Conservation (phyloP, 2,797 vertebrate species). For the Chelon auratus region DNA sequence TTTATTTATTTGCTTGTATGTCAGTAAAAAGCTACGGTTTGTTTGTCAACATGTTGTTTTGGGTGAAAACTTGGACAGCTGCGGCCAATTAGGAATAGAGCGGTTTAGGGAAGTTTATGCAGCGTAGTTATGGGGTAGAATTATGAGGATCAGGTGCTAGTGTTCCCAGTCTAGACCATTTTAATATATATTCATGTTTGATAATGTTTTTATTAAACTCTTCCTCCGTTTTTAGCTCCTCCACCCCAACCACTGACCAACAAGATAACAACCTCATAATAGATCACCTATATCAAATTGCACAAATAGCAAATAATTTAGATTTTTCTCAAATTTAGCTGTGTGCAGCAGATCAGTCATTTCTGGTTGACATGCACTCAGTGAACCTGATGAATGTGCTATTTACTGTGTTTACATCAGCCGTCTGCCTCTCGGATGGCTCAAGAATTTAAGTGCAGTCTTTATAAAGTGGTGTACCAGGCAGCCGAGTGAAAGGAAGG, state of each 20-base stretch:
- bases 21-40: neutral
- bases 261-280: neutral
- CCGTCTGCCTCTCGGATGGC: constrained; percentile 69
- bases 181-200: neutral
- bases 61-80: neutral
- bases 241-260: neutral
- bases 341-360: constrained; percentile 55
- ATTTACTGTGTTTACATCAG: constrained; percentile 85
- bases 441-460: constrained; percentile 82
- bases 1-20: constrained; percentile 7
- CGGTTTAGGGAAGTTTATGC: neutral
- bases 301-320: constrained; percentile 1
- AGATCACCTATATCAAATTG: neutral
- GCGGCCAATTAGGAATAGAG: neutral
- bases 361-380: constrained; percentile 70
- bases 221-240: neutral
- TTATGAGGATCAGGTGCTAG: neutral
- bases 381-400: constrained; percentile 77
- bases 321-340: constrained; percentile 34
- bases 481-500: constrained; percentile 75
- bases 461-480: constrained; percentile 78
- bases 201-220: neutral
- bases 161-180: neutral
- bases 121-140: neutral
- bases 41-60: neutral